Conservation (phyloP, 2,797 vertebrate genomes). For the Coccyzus lansbergi region DNA sequence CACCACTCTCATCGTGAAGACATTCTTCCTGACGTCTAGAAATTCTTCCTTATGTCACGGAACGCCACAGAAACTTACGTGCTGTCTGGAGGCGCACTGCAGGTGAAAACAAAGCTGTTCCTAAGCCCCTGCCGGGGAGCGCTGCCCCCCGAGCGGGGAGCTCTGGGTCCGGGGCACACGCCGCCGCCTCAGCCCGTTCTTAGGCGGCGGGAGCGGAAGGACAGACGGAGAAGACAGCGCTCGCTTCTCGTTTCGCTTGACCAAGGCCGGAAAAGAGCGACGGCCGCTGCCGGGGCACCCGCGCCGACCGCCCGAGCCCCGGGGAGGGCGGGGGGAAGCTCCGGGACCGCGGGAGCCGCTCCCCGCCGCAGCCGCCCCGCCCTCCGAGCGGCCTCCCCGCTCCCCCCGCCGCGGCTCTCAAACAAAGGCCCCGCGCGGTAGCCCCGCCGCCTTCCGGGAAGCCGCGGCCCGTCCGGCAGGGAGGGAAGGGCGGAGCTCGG, state of each 20-base stretch:
- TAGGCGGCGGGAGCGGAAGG: neutral
- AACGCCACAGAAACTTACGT: rapidly evolving
- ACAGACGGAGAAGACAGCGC: neutral
- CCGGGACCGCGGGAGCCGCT: too few relatives aligned
- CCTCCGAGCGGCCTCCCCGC: too few relatives aligned
- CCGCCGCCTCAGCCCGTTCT: rapidly evolving
- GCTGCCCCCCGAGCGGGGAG: neutral
- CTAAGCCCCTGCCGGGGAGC: neutral
- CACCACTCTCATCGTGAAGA: too few relatives aligned
- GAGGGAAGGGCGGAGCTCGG: too few relatives aligned
- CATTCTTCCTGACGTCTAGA: too few relatives aligned
- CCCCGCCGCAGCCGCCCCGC: too few relatives aligned
- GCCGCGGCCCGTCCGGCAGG: too few relatives aligned
- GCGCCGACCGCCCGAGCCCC: neutral
- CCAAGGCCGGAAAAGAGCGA: neutral
- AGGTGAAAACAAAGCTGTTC: neutral
- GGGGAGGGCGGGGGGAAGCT: neutral
- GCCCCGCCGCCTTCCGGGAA: neutral
- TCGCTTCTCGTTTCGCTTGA: neutral
- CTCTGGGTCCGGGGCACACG: rapidly evolving
- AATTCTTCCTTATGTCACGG: rapidly evolving
- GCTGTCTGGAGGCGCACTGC: neutral
- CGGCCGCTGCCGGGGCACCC: too few relatives aligned
- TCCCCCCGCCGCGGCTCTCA: neutral
- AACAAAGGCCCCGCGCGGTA: neutral